Evolutionary conservation across 2,113 vertebrate species (phyloP).

Genomic region (Hydrolagus affinis): DNA sequence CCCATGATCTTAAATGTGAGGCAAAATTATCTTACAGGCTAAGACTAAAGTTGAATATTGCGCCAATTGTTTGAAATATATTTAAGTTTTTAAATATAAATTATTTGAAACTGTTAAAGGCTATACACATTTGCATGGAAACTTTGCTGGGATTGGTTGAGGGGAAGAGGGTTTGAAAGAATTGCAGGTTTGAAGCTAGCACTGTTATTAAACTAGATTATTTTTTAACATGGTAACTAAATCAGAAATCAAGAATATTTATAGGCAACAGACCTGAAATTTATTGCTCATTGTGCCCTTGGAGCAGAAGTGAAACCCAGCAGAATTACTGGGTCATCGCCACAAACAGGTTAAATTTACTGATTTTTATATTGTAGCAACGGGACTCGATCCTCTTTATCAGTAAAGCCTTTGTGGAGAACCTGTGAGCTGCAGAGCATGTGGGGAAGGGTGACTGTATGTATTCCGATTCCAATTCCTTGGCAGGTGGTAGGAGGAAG

Average conservation of each 20-base stretch:
- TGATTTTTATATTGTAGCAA: conserved; percentile 35
- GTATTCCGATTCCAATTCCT: conserved; percentile 26
- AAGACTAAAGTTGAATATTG: no score
- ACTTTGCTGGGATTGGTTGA: no score
- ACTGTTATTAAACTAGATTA: conserved; percentile 3
- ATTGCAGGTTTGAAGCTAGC: background rate
- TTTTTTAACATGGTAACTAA: conserved; percentile 47
- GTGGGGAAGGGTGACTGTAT: conserved; percentile 36
- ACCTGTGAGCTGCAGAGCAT: conserved; percentile 40
- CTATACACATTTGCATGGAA: no score
- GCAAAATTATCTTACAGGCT: conserved; percentile 22
- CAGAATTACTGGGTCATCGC: conserved; percentile 58
- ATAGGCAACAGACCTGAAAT: conserved; percentile 57
- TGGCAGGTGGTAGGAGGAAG: conserved; percentile 62
- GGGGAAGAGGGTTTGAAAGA: background rate
- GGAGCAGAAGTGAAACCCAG: conserved; percentile 45
- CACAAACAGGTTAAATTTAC: conserved; percentile 45
- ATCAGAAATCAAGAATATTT: conserved; percentile 41
- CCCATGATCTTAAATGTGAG: no score
- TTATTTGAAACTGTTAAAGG: no score
- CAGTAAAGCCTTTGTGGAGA: conserved; percentile 44
- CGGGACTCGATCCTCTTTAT: conserved; percentile 40
- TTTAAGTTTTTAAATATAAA: no score
- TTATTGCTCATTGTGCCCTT: conserved; percentile 57
- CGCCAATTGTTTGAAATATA: no score